These are phyloP conservation scores for Chauna torquata DNA, from an alignment of 2,113 vertebrate genomes.

Conservation along the genomic window DNA sequence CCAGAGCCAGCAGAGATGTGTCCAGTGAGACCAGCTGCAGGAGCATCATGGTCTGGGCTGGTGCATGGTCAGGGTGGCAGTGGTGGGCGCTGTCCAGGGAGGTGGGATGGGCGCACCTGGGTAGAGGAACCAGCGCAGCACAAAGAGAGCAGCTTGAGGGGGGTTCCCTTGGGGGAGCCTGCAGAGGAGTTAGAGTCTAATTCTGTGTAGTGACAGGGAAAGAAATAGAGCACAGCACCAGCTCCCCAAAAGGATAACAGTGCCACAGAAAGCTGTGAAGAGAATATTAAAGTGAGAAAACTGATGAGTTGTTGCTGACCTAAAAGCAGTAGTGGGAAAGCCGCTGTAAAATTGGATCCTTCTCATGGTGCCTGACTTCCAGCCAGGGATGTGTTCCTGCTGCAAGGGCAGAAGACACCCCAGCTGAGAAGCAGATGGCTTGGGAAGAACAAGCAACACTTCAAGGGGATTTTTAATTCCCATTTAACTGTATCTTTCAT, in stretches of 20 bases:
- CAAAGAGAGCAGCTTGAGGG: neutral
- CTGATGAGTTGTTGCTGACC: neutral
- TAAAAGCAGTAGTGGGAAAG: neutral
- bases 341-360: neutral
- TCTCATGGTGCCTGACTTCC: neutral
- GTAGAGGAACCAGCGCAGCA: neutral
- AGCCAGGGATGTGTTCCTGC: neutral
- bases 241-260: neutral
- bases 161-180: neutral
- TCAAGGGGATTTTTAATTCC: neutral
- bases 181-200: neutral
- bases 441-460: neutral
- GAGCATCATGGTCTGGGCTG: neutral
- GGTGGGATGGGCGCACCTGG: neutral
- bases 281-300: neutral
- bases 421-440: neutral
- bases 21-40: fast-evolving
- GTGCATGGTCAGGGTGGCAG: neutral
- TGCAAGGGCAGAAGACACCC: neutral
- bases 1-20: fast-evolving
- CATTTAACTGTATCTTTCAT: neutral
- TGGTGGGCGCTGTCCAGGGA: fast-evolving
- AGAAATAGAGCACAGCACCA: neutral
- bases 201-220: neutral
- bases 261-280: neutral